Evolutionary conservation across 2,888 invertebrate species (phyloP).

Genomic region (Criorhina ranunculi): DNA sequence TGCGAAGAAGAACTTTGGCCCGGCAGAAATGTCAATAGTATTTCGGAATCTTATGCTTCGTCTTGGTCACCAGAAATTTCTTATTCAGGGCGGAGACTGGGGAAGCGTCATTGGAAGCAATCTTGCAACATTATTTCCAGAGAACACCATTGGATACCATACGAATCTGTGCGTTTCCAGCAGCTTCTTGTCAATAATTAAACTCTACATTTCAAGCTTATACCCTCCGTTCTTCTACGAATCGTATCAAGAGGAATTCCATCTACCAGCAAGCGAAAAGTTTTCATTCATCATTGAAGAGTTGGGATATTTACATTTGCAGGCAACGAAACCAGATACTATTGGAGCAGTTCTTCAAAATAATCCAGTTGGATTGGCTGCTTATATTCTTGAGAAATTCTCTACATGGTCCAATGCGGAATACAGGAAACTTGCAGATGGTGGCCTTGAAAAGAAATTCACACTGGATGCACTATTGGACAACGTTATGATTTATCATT

Average conservation of each 20-base stretch:
- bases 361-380: conserved; percentile 92
- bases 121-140: conserved; percentile 88
- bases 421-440: conserved; percentile 86
- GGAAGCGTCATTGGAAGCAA: conserved; percentile 88
- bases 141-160: conserved; percentile 86
- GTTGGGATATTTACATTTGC: conserved; percentile 90
- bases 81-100: conserved; percentile 93
- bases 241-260: conserved; percentile 84
- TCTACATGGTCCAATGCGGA: conserved; percentile 88
- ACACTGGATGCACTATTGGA: conserved; percentile 87
- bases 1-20: conserved; percentile 80
- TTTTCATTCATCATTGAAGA: conserved; percentile 83
- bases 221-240: conserved; percentile 87
- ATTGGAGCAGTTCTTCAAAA: conserved; percentile 86
- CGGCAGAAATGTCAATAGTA: conserved; percentile 86
- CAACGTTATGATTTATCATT: conserved; percentile 93
- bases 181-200: conserved; percentile 81
- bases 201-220: conserved; percentile 85
- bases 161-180: conserved; percentile 87
- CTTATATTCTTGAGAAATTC: conserved; percentile 96
- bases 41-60: conserved; percentile 89
- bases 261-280: conserved; percentile 84
- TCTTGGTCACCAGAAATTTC: conserved; percentile 88
- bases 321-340: conserved; percentile 95
- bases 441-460: conserved; percentile 87